A percentile compares a stretch with the other conserved stretches of the same genome.
These are phyloP conservation scores for Cheirogaleus medius DNA, from an alignment of 2,113 vertebrate species.

Conservation along the genomic window DNA sequence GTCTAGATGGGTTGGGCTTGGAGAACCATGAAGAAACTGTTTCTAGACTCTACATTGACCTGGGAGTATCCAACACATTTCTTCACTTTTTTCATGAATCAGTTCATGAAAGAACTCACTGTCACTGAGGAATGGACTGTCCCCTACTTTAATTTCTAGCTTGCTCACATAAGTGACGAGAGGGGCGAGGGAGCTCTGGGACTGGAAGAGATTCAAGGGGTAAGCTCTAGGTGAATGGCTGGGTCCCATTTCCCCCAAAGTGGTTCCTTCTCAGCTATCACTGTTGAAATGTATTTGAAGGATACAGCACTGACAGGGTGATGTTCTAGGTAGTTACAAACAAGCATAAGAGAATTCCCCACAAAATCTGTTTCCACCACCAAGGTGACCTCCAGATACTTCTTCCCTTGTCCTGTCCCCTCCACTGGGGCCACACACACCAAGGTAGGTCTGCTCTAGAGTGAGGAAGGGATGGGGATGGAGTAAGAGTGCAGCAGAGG, in stretches of 20 bases:
- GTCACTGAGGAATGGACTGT: not conserved
- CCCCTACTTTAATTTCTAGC: not conserved
- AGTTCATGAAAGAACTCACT: not conserved
- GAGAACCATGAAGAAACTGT: not conserved
- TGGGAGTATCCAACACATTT: not conserved
- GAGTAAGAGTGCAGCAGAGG: not conserved
- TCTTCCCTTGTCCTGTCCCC: not conserved
- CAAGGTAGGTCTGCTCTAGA: not conserved
- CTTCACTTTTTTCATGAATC: not conserved
- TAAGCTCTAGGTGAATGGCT: not conserved
- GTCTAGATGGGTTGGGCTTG: not conserved
- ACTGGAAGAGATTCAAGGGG: not conserved
- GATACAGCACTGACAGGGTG: not conserved
- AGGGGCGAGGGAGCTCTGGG: not conserved
- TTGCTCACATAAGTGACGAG: not conserved
- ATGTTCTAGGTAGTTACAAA: not conserved
- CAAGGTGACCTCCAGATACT: not conserved
- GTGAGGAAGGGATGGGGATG: not conserved
- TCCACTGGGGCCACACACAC: not conserved
- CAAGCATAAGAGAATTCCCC: not conserved
- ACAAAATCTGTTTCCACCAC: not conserved
- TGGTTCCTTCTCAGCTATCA: not conserved
- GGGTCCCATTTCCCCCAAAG: not conserved
- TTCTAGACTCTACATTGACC: not conserved
- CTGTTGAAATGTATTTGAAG: not conserved